Evolutionary conservation across 64 coral and sea anemone genomes (phyloP).

Genomic region (Dendrophyllia cribrosa): DNA sequence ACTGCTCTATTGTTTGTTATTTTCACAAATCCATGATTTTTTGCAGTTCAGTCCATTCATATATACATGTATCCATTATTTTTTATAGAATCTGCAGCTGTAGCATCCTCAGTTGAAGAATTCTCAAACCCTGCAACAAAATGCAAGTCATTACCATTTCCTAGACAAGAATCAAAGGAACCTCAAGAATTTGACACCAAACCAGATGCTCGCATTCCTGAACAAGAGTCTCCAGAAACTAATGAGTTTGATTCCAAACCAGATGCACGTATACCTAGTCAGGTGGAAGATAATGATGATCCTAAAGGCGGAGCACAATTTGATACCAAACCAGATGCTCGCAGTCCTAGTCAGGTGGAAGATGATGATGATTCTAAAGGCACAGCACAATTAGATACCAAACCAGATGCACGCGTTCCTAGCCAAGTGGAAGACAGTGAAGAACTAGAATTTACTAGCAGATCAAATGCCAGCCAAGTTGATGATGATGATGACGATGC

Average conservation of each 20-base stretch:
- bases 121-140: neutral
- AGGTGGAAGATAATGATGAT: neutral
- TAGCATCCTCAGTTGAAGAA: neutral
- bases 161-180: slow-evolving; percentile 16
- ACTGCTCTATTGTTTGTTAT: too few relatives aligned
- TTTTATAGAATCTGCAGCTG: neutral
- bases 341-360: neutral
- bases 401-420: neutral
- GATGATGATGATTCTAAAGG: neutral
- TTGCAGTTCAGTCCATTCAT: too few relatives aligned
- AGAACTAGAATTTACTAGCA: neutral
- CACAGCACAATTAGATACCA: neutral
- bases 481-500: neutral
- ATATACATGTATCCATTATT: neutral
- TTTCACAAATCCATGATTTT: too few relatives aligned
- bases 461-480: neutral
- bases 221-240: too few relatives aligned
- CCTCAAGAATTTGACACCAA: neutral
- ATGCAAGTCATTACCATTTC: neutral
- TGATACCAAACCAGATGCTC: slow-evolving; percentile 1
- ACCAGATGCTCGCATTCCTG: neutral
- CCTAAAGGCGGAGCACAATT: too few relatives aligned
- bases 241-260: neutral
- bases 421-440: slow-evolving; percentile 1
- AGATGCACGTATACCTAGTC: neutral